Evolutionary conservation across 2,113 vertebrate genomes (phyloP).

Genomic region (Dipodomys stephensi): DNA sequence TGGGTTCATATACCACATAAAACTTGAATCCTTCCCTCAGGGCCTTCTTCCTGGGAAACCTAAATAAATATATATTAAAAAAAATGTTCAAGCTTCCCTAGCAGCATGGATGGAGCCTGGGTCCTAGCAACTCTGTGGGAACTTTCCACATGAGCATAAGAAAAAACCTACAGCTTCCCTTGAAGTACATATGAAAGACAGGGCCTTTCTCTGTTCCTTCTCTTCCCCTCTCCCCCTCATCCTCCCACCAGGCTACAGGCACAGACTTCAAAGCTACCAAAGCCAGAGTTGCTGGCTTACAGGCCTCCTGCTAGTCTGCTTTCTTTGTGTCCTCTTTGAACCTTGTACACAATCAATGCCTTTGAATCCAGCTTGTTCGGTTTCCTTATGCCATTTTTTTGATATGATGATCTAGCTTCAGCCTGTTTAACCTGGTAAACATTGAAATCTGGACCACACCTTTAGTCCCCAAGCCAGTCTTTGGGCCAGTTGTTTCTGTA

Average conservation of each 20-base stretch:
- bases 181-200: not conserved
- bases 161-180: not conserved
- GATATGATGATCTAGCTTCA: conserved; percentile 42
- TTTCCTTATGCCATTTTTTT: conserved; percentile 52
- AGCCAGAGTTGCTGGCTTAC: not conserved
- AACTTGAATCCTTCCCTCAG: conserved; percentile 35
- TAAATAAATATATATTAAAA: not conserved
- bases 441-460: conserved; percentile 35
- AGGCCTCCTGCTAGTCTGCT: not conserved
- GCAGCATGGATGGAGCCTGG: not conserved
- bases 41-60: not conserved
- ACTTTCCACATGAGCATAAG: not conserved
- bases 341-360: conserved; percentile 20
- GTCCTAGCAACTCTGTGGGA: conserved; percentile 12
- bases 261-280: conserved; percentile 34
- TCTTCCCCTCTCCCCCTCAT: not conserved
- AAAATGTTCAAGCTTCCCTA: not conserved
- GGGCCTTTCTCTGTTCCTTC: not conserved
- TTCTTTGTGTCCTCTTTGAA: conserved; percentile 56
- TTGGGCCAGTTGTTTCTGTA: conserved; percentile 17
- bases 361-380: conserved; percentile 34
- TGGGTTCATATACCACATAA: not conserved
- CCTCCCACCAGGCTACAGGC: not conserved
- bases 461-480: conserved; percentile 20
- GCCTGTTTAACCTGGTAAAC: conserved; percentile 59